Base-by-base conservation (phyloP, 1,140 invertebrate genomes). In the Macrobrachium nipponense region DNA sequence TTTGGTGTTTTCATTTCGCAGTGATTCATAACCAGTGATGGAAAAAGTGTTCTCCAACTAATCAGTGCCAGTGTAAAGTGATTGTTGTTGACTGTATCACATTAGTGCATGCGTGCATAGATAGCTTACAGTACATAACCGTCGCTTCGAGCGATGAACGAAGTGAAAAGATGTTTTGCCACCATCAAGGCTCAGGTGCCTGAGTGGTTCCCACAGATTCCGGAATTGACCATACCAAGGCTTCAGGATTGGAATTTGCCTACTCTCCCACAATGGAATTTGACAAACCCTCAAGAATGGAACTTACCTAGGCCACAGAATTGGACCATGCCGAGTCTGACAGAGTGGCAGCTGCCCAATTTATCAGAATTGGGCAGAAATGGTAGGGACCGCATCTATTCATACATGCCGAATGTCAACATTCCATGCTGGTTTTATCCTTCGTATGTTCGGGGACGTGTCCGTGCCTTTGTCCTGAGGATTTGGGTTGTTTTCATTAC, bases 401-500 rank as follows among this genome's bases (percentile, higher is more conserved):
- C 14, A 58, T 27, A 36, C 70, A 36, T 36, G 23, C 70, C 70
- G 27, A 43, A 7, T n/a, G 70, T 59, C 59, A 58, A 27, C 20
- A 18, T 79, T 17, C 84, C 84, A 12, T 44, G 66, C 0, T 86
- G 84, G 84, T 11, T 86, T 5, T 80, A 61, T 17, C 84, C 84
- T 1, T 86, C 84, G 4, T 75, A 75, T 36, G 78, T 76, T 77
- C 84, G 84, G 12, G 17, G 44, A 18, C 78, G 77, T 7, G 78
- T 75, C 17, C 51, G 68, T n/a, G 84, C 60, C 15, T 11, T 61
- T 11, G n/a, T 86, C 18, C 44, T 86, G 10, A 80, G 78, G 77
- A 78, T 86, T 18, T 86, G 84, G 84, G n/a, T 86, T 12, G 18
- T 80, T 43, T 86, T 86, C 62, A 86, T 86, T 18, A 75, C 84